phyloP scores from a whole-genome alignment of 2,113 vertebrate species.

The Athene cunicularia region DNA sequence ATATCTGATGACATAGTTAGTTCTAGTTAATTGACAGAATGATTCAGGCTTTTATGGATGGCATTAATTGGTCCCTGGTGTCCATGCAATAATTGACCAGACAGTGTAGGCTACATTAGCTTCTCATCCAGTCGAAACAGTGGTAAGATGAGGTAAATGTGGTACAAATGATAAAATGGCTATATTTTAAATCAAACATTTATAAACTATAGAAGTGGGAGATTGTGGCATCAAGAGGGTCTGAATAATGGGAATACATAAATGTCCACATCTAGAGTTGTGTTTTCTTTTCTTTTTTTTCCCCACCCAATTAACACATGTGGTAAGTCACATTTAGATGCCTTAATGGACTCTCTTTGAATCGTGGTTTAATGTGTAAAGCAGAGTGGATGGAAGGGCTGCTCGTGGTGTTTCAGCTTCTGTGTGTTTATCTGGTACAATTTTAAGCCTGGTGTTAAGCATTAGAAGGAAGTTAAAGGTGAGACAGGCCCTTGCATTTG shows the following conservation, averaged over 20 bases:
- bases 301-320: conserved; percentile 58
- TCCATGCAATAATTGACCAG: conserved; percentile 87
- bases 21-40: conserved; percentile 97
- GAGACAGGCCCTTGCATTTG: background rate
- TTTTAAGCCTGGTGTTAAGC: background rate
- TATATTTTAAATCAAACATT: conserved; percentile 84
- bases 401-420: background rate
- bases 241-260: conserved; percentile 70
- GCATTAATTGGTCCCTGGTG: conserved; percentile 96
- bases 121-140: conserved; percentile 78
- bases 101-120: conserved; percentile 81
- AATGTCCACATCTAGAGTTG: conserved; percentile 45
- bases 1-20: conserved; percentile 97
- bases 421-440: background rate
- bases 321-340: conserved; percentile 65
- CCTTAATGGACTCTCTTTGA: conserved; percentile 62
- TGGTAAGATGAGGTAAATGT: conserved; percentile 84
- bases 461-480: background rate
- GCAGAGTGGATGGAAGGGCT: conserved; percentile 32
- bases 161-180: conserved; percentile 86
- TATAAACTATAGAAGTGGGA: conserved; percentile 71
- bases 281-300: background rate
- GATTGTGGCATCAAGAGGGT: conserved; percentile 58
- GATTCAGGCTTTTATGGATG: conserved; percentile 91
- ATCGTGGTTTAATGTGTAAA: conserved; percentile 57